A percentile compares a stretch with the other conserved stretches of the same genome.
phyloP scores from a whole-genome alignment of 2,888 invertebrate genomes.

The Amphimallon solstitiale region DNA sequence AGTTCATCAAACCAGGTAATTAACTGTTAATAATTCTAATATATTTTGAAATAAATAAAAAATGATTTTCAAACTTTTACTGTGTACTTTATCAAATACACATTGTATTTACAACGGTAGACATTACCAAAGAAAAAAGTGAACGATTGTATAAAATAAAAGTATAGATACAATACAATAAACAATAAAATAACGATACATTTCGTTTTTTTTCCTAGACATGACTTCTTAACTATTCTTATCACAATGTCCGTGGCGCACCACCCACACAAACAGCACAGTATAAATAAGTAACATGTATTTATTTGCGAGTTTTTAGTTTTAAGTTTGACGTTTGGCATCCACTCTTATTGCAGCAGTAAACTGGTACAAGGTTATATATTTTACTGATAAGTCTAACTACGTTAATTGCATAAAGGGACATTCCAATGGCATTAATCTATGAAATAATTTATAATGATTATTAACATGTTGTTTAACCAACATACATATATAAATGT shows the following conservation, averaged over 20 bases:
- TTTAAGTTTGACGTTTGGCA: constrained; percentile 55
- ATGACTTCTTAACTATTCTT: constrained; percentile 62
- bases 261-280: constrained; percentile 63
- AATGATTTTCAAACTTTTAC: constrained; percentile 55
- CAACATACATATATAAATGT: constrained; percentile 35
- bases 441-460: constrained; percentile 35
- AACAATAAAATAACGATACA: constrained; percentile 63
- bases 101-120: constrained; percentile 63
- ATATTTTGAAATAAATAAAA: constrained; percentile 42
- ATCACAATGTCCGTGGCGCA: constrained; percentile 63
- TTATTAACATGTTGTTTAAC: constrained; percentile 39
- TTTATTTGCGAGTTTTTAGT: constrained; percentile 46
- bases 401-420: constrained; percentile 32
- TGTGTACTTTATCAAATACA: constrained; percentile 56
- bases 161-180: constrained; percentile 63
- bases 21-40: constrained; percentile 39
- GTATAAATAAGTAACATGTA: constrained; percentile 65
- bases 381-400: constrained; percentile 34
- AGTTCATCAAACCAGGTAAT: constrained; percentile 25
- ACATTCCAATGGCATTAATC: constrained; percentile 33
- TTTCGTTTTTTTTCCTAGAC: constrained; percentile 59
- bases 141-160: constrained; percentile 63
- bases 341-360: constrained; percentile 57
- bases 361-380: constrained; percentile 46
- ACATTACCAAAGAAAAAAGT: constrained; percentile 58